Evolutionary conservation across 2,888 invertebrate genomes (phyloP), one percentile per base, ranked within the genome.

Genomic region (Leptinotarsa haldemani): DNA sequence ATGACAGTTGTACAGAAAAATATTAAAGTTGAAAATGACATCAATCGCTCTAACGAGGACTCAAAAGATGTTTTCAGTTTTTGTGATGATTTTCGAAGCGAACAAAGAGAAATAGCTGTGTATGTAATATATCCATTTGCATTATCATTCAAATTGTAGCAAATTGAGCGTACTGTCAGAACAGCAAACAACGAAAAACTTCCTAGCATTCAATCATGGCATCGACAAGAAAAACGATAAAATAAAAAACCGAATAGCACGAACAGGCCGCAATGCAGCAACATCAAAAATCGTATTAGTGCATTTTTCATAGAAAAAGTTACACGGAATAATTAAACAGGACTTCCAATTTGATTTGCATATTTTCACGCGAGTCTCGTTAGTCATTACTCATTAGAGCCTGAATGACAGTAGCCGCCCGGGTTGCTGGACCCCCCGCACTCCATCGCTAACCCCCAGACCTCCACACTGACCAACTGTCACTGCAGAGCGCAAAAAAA

Each of bases 291-390:
- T 83, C 80, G 80, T 81, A 83, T 83, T 83, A 83, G 81, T 81
- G 82, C 82, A 82, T 81, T 83, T 84, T 84, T 83, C 83, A 81
- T 77, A 79, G 78, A 80, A 82, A 80, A 82, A 82, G 81, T 81
- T 80, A 83, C 83, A 83, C 80, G 79, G 85, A 85, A 86, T 86
- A 86, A 87, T 86, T 87, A 86, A 87, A 87, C 86, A 86, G 84
- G 85, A 86, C 85, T 86, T 87, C 84, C 88, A 87, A 88, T 88
- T 87, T 87, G 87, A 87, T 87, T 87, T 87, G 87, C 87, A 88
- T 88, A 87, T 87, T 87, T 87, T 86, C 87, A 85, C 85, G 84
- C 85, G 86, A 87, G 85, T 85, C 86, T 87, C 87, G 87, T 88
- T 87, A 87, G 87, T 87, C 87, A 87, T 87, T 87, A 87, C 86